Base-by-base conservation (phyloP, 1,140 invertebrate species). In the Diuraphis noxia region DNA sequence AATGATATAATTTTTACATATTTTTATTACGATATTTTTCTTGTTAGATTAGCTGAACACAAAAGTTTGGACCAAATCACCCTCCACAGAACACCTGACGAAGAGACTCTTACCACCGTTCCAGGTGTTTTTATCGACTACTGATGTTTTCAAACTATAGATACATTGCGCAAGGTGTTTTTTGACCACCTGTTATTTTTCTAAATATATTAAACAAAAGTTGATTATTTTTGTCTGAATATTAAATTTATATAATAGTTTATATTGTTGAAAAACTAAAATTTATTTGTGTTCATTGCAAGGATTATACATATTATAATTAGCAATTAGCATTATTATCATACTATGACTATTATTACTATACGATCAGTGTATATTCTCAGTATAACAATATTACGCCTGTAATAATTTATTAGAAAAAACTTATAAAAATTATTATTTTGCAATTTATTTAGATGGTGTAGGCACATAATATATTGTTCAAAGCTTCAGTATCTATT, bases 141-240 rank as follows among this genome's bases (percentile, higher is more conserved):
- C 21, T 89, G 63, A 79, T 77, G 63, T 72, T 38, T 21, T 89
- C 63, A 21, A n/a, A 72, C 36, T 41, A 38, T 40, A 13, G 34
- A 6, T 41, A 77, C 30, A 34, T 19, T n/a, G 36, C 25, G 88
- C 88, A 89, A 89, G 88, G 88, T 89, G 88, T 89, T 63, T 88
- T 36, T 72, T 72, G 49, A 89, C 88, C 88, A 89, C 63, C 88
- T 89, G 88, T 88, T 86, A 10, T n/a, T 19, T 41, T 82, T 25
- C 3, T 9, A n/a, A 72, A 72, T n/a, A n/a, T 63, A n/a, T 63
- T n/a, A n/a, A 63, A 63, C 30, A 63, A 63, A 49, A 63, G 56
- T 63, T 63, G 56, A 63, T 63, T 63, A 63, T 63, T 63, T 63
- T 63, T n/a, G 10, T 63, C 30, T 10, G 13, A 10, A 10, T 63